Evolutionary conservation across 2,113 vertebrate genomes (phyloP), one percentile per base, ranked within the genome.

Genomic region (Chiloscyllium plagiosum): DNA sequence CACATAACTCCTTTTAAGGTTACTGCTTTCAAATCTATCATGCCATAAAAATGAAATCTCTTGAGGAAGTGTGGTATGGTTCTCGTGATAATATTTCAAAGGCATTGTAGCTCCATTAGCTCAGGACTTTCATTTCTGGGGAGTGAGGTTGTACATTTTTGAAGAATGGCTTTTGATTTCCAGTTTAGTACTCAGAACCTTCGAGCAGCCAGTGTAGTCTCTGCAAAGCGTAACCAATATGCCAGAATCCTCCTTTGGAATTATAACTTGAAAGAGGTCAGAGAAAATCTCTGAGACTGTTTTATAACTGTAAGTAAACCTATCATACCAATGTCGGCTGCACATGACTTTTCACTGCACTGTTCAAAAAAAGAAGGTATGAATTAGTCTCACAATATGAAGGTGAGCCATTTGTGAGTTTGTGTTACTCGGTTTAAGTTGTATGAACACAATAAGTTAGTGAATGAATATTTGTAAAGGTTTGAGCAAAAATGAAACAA

Each of bases 41-140:
- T 26, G 3, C 69, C 50, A 17, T 52, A 29, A 70, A 94, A 29
- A 42, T 72, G 70, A 95, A 13, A 50, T 24, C 66, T 94, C 70
- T 70, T 6, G 66, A 94, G 66, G 93, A 94, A 94, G 37, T 94
- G 65, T 94, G 61, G 10, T 68, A 29, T 69, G 26, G 24, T 90
- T 90, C 50, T 61, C 87, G 33, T 90, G 93, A 94, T 94, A 70
- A 33, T 95, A 72, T 95, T 95, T 95, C 68, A 95, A 95, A 76
- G 68, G 94, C 24, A n/a, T n/a, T 72, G 94, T 72, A 47, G 13
- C 69, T 95, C 69, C 24, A 72, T 95, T 69, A 17, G 68, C 72
- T 95, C 94, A 70, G 69, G 8, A 42, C 70, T 94, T 68, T 94
- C 65, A 47, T 94, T 70, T 94, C 70, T 70, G 24, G 68, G 93